Evolutionary conservation across 2,888 invertebrate species (phyloP), one percentile per base, ranked within the genome.

Genomic region (Torymus aiolomorphi): DNA sequence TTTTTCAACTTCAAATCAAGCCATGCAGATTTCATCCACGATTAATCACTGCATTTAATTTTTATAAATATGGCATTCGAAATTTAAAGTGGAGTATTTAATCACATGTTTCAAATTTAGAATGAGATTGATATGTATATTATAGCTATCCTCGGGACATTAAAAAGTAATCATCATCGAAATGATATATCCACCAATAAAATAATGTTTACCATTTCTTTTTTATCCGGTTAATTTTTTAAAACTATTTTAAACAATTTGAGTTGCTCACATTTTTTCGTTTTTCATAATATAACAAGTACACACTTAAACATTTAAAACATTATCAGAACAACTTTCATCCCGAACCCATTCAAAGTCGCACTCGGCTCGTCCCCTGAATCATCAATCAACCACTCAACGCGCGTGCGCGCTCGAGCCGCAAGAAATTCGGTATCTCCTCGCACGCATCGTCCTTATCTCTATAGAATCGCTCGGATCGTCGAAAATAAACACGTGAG

Each of bases 361-460:
- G 11, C 11, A 49, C n/a, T 13, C 1, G 2, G 13, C 42, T 2
- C 16, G 18, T 20, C 16, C 49, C 2, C 57, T 20, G 18, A 73
- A 73, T 56, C 63, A 73, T 73, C 73, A 31, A 75, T 67, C 67
- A 76, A 61, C 16, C 54, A 31, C 31, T 31, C 31, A 31, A 31
- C 31, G 31, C 31, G 31, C 31, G 31, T 31, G 49, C n/a, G 14
- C 49, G 2, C 16, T 20, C 4, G 20, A 0, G n/a, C 12, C 10
- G 12, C 2, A 72, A 56, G 5, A 67, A 42, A 57, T n/a, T 69
- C 12, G 31, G 49, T 62, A 54, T 52, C 20, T 51, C 16, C 2
- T 8, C 51, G n/a, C n/a, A 3, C 10, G n/a, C 51, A 51, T 13
- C 18, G 8, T 13, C n/a, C 54, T 14, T 54, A 54, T 13, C 16